Percentiles rank a stretch among this genome's conserved stretches.
Evolutionary conservation across 2,797 vertebrate genomes (phyloP).

Genomic region (Anolis apletophallus): DNA sequence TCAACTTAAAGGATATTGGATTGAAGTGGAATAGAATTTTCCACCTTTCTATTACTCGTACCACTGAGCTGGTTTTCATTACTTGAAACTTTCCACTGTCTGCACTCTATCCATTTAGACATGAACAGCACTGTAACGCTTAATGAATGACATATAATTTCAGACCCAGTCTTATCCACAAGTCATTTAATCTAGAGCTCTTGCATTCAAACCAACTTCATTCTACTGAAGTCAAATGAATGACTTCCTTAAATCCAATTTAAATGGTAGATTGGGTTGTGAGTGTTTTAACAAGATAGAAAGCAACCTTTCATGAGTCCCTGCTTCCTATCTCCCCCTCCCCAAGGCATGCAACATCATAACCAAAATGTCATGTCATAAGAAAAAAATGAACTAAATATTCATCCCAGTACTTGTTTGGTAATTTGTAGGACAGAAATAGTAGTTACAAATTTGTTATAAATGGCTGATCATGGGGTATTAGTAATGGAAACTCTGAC

Average conservation of each 20-base stretch:
- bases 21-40: neutral
- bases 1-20: neutral
- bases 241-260: slow-evolving; percentile 34
- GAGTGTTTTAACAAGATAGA: neutral
- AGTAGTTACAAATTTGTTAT: slow-evolving; percentile 29
- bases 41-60: neutral
- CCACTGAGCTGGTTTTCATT: neutral
- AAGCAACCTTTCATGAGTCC: slow-evolving; percentile 21
- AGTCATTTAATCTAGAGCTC: slow-evolving; percentile 11
- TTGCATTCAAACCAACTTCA: slow-evolving; percentile 14
- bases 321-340: neutral
- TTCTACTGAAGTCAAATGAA: slow-evolving; percentile 21
- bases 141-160: slow-evolving; percentile 26
- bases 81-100: slow-evolving; percentile 1
- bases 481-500: slow-evolving; percentile 47
- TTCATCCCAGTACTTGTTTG: slow-evolving; percentile 22
- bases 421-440: slow-evolving; percentile 36
- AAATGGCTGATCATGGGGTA: slow-evolving; percentile 40
- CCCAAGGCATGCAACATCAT: neutral
- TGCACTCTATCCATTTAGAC: slow-evolving; percentile 6
- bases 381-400: slow-evolving; percentile 37
- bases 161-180: slow-evolving; percentile 23
- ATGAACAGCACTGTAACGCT: neutral
- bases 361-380: slow-evolving; percentile 36
- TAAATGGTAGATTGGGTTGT: slow-evolving; percentile 33